A percentile compares a stretch with the other conserved stretches of the same genome.
phyloP scores from a whole-genome alignment of 2,113 vertebrate genomes.

The Puntigrus tetrazona region DNA sequence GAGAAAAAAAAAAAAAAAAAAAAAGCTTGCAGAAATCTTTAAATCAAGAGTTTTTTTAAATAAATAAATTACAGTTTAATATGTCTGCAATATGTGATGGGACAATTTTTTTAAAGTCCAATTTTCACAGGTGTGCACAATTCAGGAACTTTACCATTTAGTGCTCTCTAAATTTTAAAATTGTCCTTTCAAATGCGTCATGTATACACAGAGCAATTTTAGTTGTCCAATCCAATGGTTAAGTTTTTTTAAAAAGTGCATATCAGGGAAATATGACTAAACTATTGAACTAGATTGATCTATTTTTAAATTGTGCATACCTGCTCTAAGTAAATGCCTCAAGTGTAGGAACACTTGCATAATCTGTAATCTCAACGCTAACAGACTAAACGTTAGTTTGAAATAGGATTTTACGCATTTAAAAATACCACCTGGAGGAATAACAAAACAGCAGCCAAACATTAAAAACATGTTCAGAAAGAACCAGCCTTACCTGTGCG shows the following conservation, averaged over 20 bases:
- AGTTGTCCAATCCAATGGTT: background rate
- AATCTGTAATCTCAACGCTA: background rate
- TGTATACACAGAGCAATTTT: background rate
- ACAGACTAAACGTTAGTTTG: background rate
- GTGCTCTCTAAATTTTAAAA: background rate
- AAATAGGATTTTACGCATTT: background rate
- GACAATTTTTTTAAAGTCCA: too few species aligned
- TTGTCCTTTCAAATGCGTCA: background rate
- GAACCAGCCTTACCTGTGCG: conserved; percentile 82
- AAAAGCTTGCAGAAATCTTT: too few species aligned
- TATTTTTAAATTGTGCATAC: too few species aligned
- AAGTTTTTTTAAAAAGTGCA: background rate
- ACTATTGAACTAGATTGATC: too few species aligned
- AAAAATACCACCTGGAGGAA: background rate
- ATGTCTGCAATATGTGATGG: too few species aligned
- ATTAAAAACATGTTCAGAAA: background rate
- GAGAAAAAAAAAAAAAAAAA: too few species aligned
- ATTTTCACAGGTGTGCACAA: too few species aligned
- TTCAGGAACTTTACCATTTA: background rate
- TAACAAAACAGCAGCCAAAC: background rate
- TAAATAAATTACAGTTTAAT: too few species aligned
- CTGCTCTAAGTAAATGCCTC: background rate
- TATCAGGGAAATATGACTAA: background rate
- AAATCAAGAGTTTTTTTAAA: too few species aligned
- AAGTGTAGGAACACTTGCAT: background rate